These are phyloP conservation scores for Metopolophium dirhodum DNA, from an alignment of 1,140 invertebrate species.

Conservation along the genomic window DNA sequence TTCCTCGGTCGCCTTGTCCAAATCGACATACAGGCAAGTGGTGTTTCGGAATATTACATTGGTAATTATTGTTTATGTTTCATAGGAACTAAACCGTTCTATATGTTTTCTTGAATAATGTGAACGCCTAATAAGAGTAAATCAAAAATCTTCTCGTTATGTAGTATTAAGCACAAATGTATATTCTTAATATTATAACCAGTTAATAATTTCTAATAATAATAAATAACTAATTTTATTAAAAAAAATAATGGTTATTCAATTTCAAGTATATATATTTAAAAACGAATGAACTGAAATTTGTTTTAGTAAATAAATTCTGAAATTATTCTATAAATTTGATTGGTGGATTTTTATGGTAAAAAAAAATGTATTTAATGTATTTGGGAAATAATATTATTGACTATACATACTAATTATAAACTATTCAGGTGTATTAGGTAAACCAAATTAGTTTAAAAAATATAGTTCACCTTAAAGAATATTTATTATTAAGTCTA, in stretches of 20 bases:
- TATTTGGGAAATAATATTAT: neutral
- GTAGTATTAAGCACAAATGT: neutral
- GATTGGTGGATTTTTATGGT: neutral
- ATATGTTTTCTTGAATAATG: slow-evolving; percentile 26
- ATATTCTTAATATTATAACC: neutral
- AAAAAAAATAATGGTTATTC: neutral
- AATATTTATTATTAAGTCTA: neutral
- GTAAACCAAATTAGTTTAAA: neutral
- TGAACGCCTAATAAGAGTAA: neutral
- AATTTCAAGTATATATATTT: neutral
- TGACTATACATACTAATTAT: neutral
- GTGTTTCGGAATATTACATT: slow-evolving; percentile 51
- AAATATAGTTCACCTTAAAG: neutral
- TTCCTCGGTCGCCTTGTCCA: slow-evolving; percentile 42
- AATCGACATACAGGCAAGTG: slow-evolving; percentile 56
- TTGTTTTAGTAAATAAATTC: neutral
- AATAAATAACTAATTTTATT: neutral
- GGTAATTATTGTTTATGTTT: slow-evolving; percentile 36
- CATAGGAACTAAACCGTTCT: slow-evolving; percentile 40
- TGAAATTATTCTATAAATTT: neutral
- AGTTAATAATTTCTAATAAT: neutral
- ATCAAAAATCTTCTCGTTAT: neutral
- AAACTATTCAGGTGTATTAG: neutral
- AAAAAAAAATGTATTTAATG: neutral
- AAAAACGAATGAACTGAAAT: neutral